Evolutionary conservation across 2,888 invertebrate genomes (phyloP).

Genomic region (Cenopis cana): DNA sequence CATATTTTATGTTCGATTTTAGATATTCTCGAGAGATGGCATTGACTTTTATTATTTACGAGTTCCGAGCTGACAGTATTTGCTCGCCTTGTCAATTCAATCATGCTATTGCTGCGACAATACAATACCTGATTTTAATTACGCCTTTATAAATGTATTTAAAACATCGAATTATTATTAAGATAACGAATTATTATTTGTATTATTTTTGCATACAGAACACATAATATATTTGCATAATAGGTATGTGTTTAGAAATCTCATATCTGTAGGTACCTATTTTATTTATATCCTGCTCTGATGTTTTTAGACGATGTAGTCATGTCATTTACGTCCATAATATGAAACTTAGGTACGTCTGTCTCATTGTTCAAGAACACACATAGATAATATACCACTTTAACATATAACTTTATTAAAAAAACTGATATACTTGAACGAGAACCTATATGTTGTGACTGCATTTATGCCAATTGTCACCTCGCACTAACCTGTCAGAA

Average conservation of each 20-base stretch:
- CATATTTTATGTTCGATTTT: slow-evolving; percentile 39
- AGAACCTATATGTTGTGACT: neutral
- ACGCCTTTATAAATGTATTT: neutral
- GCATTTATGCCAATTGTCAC: neutral
- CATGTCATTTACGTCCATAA: neutral
- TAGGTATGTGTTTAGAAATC: neutral
- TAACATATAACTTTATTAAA: neutral
- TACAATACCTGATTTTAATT: neutral
- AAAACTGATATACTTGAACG: neutral
- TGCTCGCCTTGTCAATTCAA: slow-evolving; percentile 11
- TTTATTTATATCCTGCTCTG: too few relatives aligned
- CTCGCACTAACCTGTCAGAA: neutral
- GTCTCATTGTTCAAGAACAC: neutral
- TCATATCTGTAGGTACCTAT: neutral
- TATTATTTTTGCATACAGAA: too few relatives aligned
- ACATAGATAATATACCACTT: neutral
- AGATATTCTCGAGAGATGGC: slow-evolving; percentile 17
- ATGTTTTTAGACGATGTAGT: neutral
- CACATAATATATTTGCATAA: neutral
- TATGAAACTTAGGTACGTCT: too few relatives aligned
- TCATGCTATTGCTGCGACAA: slow-evolving; percentile 3
- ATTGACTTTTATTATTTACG: slow-evolving; percentile 33
- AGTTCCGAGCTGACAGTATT: slow-evolving; percentile 9
- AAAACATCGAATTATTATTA: neutral
- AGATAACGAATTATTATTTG: neutral